Evolutionary conservation across 1,140 invertebrate genomes (phyloP), one percentile per base, ranked within the genome.

Genomic region (Nomia melanderi): DNA sequence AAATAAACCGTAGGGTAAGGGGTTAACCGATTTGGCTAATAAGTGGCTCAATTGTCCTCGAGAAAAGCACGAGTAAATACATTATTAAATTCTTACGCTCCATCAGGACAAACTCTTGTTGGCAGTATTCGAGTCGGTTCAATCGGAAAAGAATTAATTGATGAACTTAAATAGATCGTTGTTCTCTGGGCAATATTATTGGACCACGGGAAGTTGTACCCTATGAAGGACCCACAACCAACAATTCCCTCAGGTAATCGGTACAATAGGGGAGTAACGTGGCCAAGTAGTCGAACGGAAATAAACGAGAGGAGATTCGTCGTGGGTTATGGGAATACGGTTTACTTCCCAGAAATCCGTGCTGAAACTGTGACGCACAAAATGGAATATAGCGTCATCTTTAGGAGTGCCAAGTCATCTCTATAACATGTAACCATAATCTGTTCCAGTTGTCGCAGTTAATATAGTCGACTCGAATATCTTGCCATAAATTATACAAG

Each of bases 301-400:
- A 82, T 82, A 82, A 83, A 82, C 81, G 81, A 82, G 79, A n/a
- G 70, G 70, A 83, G 64, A 78, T 81, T 78, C 75, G 69, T 67
- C 63, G 53, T 39, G 63, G 81, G 69, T 70, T 69, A 73, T 67
- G 66, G 59, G 74, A 78, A 83, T 79, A 59, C 73, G 81, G 33
- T 74, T 83, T 44, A 25, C 62, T 78, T 77, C 41, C 31, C 17
- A 60, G 76, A 71, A 82, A 82, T 83, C 69, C 50, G 44, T 50
- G 54, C 79, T 62, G 66, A 82, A 75, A 70, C 73, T 54, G 50
- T 44, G 3, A 59, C 11, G 25, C 33, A 44, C 17, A 47, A 54
- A 53, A 33, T 62, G 17, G 25, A 25, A 47, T 50, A 41, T 56
- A 41, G 31, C 56, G 71, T 17, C 41, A 31, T 63, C 41, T 47